Base-by-base conservation (phyloP, 2,797 vertebrate species). In the Tympanoctomys barrerae region DNA sequence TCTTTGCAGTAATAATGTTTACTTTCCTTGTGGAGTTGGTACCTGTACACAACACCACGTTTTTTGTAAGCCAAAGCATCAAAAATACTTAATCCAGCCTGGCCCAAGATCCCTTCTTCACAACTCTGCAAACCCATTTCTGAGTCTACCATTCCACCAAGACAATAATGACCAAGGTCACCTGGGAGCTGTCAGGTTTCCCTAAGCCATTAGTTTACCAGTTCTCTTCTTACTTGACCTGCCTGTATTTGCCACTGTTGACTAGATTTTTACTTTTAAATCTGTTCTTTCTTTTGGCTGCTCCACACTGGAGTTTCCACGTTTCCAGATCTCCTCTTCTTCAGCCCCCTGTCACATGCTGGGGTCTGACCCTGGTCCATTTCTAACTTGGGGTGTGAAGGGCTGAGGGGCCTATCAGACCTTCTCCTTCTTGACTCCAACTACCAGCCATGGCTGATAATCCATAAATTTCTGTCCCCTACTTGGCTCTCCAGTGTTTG, bases 401-500 rank as follows among this genome's bases (percentile, higher is more conserved):
- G 68, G 36, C 0, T 31, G n/a, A 83, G 12, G 79, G 6, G 14
- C 78, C 83, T 77, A 2, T 52, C 85, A 91, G 57, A 77, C 68
- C 42, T 86, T 68, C 78, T 28, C 26, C 78, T 64, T 18, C 14
- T 14, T 64, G 66, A 87, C 84, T 93, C 91, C 46, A 73, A 2
- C 75, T 28, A n/a, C 71, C 77, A 70, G 19, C 57, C 81, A 21
- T 26, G 22, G 59, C 62, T 75, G 57, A 39, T 39, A 95, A 79
- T 33, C 83, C 22, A 64, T 33, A 68, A 77, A 95, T 64, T 42
- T 9, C 64, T 62, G n/a, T 71, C 36, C 39, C 68, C 80, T 39
- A 11, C 61, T 84, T 42, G 92, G 31, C 59, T 92, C 36, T 95
- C 83, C 87, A 83, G 12, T 31, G 77, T 62, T 95, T 84, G 80